Evolutionary conservation across 2,888 invertebrate species (phyloP), one percentile per base, ranked within the genome.

Genomic region (Criorhina ranunculi): DNA sequence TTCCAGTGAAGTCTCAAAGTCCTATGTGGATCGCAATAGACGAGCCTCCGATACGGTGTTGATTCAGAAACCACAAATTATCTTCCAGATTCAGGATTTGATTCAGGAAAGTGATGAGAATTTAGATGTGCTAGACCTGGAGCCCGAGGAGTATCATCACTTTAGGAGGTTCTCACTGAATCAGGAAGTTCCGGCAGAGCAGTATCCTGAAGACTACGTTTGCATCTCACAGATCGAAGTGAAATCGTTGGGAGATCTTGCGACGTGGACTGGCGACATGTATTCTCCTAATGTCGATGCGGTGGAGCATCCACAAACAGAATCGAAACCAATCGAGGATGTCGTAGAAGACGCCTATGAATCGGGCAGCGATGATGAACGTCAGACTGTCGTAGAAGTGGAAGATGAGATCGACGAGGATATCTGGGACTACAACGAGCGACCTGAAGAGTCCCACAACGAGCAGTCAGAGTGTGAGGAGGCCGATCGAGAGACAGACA

Each of bases 91-190:
- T 5, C 87, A 88, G 33, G 88, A 88, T 5, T 12, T 79, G 4
- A 73, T 80, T 19, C 57, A 76, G 35, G 69, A 79, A 12, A 77
- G 62, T 7, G 88, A 89, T 42, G 69, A 86, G 1, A 72, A 70
- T 42, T 72, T 60, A 0, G 88, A 90, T 0, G 66, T 70, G 1
- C 5, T 72, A 7, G 75, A 87, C 8, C 40, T 91, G n/a, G 92
- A 92, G 6, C 90, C 90, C 0, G 92, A 92, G 29, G 91, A 92
- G 31, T 92, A 92, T 86, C 92, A 92, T 87, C 92, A 92, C 67
- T 90, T 88, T 69, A 86, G 92, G 0, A 88, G 92, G 40, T 92
- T 88, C 51, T 91, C 91, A 0, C 76, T 91, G 19, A 88, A 89
- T 5, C 91, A 91, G 81, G 91, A 91, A 60, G 87, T 88, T 24